These are phyloP conservation scores for Hedychridium roseum DNA, from an alignment of 2,888 invertebrate species.

Conservation along the genomic window DNA sequence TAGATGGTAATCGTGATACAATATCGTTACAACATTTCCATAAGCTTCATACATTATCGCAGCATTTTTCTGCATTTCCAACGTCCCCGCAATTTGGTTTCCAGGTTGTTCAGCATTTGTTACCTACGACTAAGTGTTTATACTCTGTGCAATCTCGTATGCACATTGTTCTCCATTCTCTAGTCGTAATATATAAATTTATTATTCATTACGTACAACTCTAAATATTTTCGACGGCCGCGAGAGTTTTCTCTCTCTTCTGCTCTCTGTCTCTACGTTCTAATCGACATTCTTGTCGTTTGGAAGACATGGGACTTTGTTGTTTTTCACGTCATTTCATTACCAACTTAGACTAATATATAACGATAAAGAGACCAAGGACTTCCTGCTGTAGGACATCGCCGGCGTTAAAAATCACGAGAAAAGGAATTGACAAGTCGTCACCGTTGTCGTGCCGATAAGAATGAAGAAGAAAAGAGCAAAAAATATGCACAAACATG, in stretches of 20 bases:
- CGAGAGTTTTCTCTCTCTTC: too few species aligned
- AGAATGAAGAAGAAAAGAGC: too few species aligned
- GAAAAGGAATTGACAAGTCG: constrained; percentile 39
- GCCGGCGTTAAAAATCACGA: constrained; percentile 29
- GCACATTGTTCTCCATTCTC: too few species aligned
- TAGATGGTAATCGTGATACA: constrained; percentile 46
- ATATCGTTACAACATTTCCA: constrained; percentile 46
- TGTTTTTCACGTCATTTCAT: constrained; percentile 36
- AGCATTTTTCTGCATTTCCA: constrained; percentile 13
- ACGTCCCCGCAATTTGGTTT: constrained; percentile 17
- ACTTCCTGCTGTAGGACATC: constrained; percentile 14
- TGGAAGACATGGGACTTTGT: constrained; percentile 61
- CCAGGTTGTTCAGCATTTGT: constrained; percentile 8
- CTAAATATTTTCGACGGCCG: constrained; percentile 12
- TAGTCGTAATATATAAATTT: constrained; percentile 39
- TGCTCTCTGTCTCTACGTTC: constrained; percentile 17
- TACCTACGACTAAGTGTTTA: too few species aligned
- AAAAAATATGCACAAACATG: constrained; percentile 29
- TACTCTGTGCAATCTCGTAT: too few species aligned
- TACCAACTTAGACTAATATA: constrained; percentile 42
- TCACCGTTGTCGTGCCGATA: constrained; percentile 22
- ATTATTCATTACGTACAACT: constrained; percentile 27
- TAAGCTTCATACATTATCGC: constrained; percentile 37
- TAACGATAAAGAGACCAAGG: constrained; percentile 37
- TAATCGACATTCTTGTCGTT: constrained; percentile 35